These are phyloP conservation scores for Copidosoma floridanum DNA, from an alignment of 1,140 invertebrate genomes.

Conservation along the genomic window DNA sequence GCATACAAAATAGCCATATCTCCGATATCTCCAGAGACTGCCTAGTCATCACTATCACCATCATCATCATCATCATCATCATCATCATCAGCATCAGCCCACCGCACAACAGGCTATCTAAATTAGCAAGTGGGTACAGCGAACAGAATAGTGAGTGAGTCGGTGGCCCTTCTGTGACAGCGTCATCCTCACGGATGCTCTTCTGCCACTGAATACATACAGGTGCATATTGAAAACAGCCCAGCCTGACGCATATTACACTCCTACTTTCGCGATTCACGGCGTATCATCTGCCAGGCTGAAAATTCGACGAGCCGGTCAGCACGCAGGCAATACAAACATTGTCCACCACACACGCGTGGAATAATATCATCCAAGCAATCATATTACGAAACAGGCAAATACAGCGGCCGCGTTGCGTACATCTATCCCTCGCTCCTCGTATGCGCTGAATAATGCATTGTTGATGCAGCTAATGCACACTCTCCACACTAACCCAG, in stretches of 20 bases:
- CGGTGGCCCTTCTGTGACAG: neutral
- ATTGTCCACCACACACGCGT: slow-evolving; percentile 27
- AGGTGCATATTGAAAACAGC: too few relatives aligned
- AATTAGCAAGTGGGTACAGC: too few relatives aligned
- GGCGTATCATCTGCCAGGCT: slow-evolving; percentile 1
- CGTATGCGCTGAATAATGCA: slow-evolving; percentile 56
- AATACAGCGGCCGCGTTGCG: slow-evolving; percentile 35
- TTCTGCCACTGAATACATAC: too few relatives aligned
- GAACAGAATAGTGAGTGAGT: too few relatives aligned
- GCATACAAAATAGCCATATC: too few relatives aligned
- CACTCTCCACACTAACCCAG: too few relatives aligned
- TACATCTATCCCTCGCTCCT: neutral
- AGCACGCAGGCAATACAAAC: neutral
- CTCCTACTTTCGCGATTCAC: too few relatives aligned
- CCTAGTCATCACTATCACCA: too few relatives aligned
- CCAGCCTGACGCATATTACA: too few relatives aligned
- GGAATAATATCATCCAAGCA: slow-evolving; percentile 49
- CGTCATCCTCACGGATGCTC: too few relatives aligned
- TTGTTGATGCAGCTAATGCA: slow-evolving; percentile 58
- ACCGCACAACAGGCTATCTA: slow-evolving; percentile 5
- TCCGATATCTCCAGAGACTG: neutral
- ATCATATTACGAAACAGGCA: slow-evolving; percentile 53
- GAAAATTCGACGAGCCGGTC: slow-evolving; percentile 24
- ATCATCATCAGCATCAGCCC: neutral
- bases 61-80: neutral